Evolutionary conservation across 2,888 invertebrate genomes (phyloP).

Genomic region (Erebia palarica): DNA sequence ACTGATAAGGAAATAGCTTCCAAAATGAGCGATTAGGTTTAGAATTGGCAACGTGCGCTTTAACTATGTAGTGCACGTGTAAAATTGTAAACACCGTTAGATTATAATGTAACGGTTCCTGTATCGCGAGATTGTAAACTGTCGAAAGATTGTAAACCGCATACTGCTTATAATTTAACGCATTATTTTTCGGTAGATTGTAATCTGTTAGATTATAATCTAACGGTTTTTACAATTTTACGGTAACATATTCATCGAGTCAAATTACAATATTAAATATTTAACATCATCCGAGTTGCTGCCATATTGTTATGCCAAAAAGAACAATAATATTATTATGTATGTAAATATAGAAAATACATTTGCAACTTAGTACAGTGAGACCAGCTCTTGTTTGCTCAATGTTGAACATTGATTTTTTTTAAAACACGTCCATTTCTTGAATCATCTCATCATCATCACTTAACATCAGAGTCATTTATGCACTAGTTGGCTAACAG

Average conservation of each 20-base stretch:
- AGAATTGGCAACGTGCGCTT: not conserved
- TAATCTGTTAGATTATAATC: no score
- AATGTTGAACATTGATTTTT: not conserved
- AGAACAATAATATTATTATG: not conserved
- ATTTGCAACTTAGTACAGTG: not conserved
- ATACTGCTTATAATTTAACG: no score
- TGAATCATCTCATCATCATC: not conserved
- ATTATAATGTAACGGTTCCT: no score
- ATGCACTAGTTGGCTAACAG: no score
- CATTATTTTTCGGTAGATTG: no score
- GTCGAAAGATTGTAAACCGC: no score
- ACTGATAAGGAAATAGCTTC: not conserved
- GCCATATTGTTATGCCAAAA: conserved; percentile 1
- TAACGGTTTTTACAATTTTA: no score
- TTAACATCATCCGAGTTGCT: not conserved
- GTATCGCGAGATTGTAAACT: no score
- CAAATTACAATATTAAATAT: not conserved
- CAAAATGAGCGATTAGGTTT: not conserved
- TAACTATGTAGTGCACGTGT: not conserved
- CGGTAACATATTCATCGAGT: not conserved
- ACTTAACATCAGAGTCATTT: no score
- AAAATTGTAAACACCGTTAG: no score
- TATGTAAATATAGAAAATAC: not conserved
- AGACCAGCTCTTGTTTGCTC: conserved; percentile 11
- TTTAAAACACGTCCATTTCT: not conserved